Conservation (phyloP, 2,113 vertebrate genomes). For the Baryphthengus martii region DNA sequence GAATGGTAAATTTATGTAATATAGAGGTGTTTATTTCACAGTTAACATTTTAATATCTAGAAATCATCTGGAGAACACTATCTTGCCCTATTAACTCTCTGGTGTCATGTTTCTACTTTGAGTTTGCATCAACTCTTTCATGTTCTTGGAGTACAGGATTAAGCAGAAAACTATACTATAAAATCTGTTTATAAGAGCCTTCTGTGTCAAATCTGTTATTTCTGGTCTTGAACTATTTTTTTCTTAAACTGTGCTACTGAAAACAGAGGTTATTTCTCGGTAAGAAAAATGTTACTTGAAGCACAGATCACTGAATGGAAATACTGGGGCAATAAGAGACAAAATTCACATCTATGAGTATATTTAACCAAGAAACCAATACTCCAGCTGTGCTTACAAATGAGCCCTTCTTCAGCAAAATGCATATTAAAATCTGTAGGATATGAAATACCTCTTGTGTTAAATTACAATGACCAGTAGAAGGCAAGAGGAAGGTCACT, state of each 20-base stretch:
- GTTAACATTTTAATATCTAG: neutral
- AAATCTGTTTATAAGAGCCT: neutral
- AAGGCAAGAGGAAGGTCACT: slow-evolving; percentile 37
- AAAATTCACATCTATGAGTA: neutral
- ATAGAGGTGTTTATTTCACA: neutral
- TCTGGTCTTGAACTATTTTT: neutral
- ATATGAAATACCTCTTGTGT: neutral
- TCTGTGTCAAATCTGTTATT: neutral
- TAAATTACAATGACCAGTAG: slow-evolving; percentile 28
- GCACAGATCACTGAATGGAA: neutral
- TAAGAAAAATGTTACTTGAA: neutral
- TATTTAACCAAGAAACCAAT: neutral
- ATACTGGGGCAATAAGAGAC: neutral
- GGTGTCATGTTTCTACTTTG: neutral
- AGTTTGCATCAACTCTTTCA: fast-evolving
- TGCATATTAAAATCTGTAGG: neutral
- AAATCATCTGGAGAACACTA: neutral
- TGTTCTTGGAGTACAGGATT: neutral
- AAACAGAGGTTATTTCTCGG: neutral
- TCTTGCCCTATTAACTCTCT: neutral
- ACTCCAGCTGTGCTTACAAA: neutral
- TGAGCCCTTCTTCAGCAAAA: neutral
- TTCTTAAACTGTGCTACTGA: neutral
- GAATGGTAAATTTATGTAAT: neutral
- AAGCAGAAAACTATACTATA: neutral